Evolutionary conservation across 1,140 invertebrate genomes (phyloP), one percentile per base, ranked within the genome.

Genomic region (Subanguina moxae): DNA sequence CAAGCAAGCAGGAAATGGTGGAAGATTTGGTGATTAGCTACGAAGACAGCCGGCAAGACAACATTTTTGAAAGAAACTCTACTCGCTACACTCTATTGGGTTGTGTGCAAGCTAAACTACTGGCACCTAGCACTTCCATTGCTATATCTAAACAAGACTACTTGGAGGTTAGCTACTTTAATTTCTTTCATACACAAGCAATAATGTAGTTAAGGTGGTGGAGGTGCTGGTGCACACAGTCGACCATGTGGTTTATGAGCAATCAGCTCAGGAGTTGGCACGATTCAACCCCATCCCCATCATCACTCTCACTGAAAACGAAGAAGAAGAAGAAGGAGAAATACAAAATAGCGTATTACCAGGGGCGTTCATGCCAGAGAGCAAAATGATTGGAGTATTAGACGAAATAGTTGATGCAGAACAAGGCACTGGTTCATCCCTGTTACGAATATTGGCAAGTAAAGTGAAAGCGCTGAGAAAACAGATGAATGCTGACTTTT

Each of bases 81-180:
- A 61, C 58, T 19, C 58, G 58, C 58, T 61, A 61, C 28, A 61
- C 3, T 32, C 19, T 43, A 13, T 21, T 61, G 8, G 21, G 58
- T n/a, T 61, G 58, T 61, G 38, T 61, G 3, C 58, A 61, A 21
- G 19, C 58, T n/a, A 21, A 61, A 43, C 38, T 61, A 43, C n/a
- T 61, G 19, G 8, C 58, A 7, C 58, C 58, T 8, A 25, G 5
- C 38, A 32, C 3, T 30, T 13, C 28, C 3, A 30, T 61, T 30
- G 3, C 27, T 32, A n/a, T 61, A 13, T 3, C 58, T 13, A 61
- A 61, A n/a, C 5, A 61, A 25, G 58, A 61, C 38, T 61, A 25
- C 38, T 61, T 61, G 21, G 19, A 61, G 58, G 58, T 61, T 32
- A 38, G 11, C 3, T 3, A 38, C n/a, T n/a, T n/a, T n/a, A 38